Evolutionary conservation across 1,140 invertebrate species (phyloP), one percentile per base, ranked within the genome.

Genomic region (Lordiphosa clarofinis): DNA sequence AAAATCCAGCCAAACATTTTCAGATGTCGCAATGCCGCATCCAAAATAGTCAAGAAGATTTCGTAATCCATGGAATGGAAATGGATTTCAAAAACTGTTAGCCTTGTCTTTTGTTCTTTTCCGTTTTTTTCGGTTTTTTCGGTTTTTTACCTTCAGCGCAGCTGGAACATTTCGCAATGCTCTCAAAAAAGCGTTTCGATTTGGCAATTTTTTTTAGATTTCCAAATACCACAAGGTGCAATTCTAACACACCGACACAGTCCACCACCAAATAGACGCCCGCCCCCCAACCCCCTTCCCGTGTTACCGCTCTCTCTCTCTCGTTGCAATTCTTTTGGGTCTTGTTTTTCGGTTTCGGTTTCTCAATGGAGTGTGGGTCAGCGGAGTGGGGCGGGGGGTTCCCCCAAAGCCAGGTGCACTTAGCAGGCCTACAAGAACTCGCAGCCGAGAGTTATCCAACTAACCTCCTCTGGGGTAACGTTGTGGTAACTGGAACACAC

Each of bases 141-240:
- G 37, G 42, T 57, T 53, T 69, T 84, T 70, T 78, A 73, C 70
- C 79, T 84, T 84, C 75, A 66, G 73, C 79, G 70, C 78, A 82
- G 69, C 78, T 82, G 78, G 79, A 84, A 75, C 67, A 75, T 84
- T 84, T 84, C 71, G 78, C 79, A 86, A 86, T 56, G 56, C 69
- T 63, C 70, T 70, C 52, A 58, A 67, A 73, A 73, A 84, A 65
- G 58, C 78, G 72, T 62, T 76, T 67, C 46, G 73, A 72, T 84
- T 84, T 86, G 79, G 69, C 79, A 84, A 84, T 84, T 73, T 73
- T 73, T 70, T 70, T 84, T 78, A 57, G 69, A 86, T 84, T 84
- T 84, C 71, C 76, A 84, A 84, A 86, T 84, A 78, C 73, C 78
- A 84, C 79, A 84, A 84, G 78, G 78, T 84, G 78, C 78, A 84